Conservation (phyloP, 2,113 vertebrate genomes). For the Danionella cerebrum region DNA sequence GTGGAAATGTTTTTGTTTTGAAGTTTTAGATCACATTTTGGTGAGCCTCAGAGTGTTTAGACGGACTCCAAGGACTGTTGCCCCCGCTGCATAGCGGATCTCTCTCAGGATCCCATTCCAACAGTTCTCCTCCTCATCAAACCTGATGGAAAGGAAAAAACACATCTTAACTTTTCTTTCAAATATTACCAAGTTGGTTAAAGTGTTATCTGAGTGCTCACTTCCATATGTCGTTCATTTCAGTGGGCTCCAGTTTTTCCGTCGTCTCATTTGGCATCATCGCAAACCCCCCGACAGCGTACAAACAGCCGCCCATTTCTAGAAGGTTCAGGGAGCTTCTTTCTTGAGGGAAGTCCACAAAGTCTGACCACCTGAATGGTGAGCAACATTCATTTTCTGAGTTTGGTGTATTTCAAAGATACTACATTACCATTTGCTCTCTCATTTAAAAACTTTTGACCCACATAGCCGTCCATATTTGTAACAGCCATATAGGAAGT, state of each 20-base stretch:
- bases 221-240: constrained; percentile 95
- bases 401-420: too few relatives aligned
- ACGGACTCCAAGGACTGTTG: constrained; percentile 75
- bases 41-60: constrained; percentile 87
- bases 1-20: not conserved
- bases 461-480: too few relatives aligned
- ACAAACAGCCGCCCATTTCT: constrained; percentile 71
- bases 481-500: too few relatives aligned
- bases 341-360: constrained; percentile 87
- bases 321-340: constrained; percentile 85
- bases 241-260: constrained; percentile 79
- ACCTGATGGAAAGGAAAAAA: constrained; percentile 48
- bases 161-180: not conserved
- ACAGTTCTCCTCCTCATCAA: constrained; percentile 73
- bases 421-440: too few relatives aligned
- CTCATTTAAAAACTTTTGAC: too few relatives aligned
- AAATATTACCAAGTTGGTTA: not conserved
- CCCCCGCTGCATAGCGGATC: constrained; percentile 76
- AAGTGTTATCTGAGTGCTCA: constrained; percentile 41
- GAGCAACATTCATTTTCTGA: too few relatives aligned
- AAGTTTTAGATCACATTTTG: constrained; percentile 70
- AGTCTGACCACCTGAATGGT: constrained; percentile 77
- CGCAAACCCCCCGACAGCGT: constrained; percentile 85
- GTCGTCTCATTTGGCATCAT: constrained; percentile 81
- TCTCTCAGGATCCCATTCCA: constrained; percentile 90